Evolutionary conservation across 2,797 vertebrate species (phyloP), one percentile per base, ranked within the genome.

Genomic region (Poeciliopsis infans): DNA sequence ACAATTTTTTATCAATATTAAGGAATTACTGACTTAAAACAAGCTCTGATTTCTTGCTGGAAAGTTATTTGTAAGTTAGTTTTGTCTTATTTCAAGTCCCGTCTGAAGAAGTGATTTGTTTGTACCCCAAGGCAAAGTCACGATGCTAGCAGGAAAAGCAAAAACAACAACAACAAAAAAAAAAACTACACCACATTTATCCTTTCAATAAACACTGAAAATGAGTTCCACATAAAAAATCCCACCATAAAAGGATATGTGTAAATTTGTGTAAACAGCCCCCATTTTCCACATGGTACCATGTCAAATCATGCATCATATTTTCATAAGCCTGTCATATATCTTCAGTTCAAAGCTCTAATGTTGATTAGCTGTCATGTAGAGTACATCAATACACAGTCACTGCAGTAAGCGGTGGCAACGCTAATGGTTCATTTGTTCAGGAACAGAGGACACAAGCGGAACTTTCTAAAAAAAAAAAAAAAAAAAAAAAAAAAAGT

Each of bases 331-430:
- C 49, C 75, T 71, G 77, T 80, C 84, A 79, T 77, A 69, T 76
- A 75, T 10, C 80, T 85, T 84, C 72, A 83, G 53, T 76, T 81
- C 68, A 80, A 84, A 75, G 70, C 51, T 45, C 4, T 80, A 75
- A 77, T 20, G 23, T 80, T 82, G 85, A 85, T 87, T 85, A 79
- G 80, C 79, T 87, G 72, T 82, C 82, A 79, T 77, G 75, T 79
- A 79, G 57, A 76, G 82, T 80, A 75, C 31, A 77, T 79, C 76
- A 76, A n/a, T 69, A 13, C 25, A 69, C 11, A 15, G 66, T 82
- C 80, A 78, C 66, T 51, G 80, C 28, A 23, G 59, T 77, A 72
- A 78, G 79, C 79, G 76, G 57, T 55, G 39, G 43, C 16, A 72
- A 79, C 31, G 12, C 79, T 74, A 13, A 43, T 36, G 36, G 73